Conservation (phyloP, 2,113 vertebrate genomes). For the Cricetomys ansorgei region DNA sequence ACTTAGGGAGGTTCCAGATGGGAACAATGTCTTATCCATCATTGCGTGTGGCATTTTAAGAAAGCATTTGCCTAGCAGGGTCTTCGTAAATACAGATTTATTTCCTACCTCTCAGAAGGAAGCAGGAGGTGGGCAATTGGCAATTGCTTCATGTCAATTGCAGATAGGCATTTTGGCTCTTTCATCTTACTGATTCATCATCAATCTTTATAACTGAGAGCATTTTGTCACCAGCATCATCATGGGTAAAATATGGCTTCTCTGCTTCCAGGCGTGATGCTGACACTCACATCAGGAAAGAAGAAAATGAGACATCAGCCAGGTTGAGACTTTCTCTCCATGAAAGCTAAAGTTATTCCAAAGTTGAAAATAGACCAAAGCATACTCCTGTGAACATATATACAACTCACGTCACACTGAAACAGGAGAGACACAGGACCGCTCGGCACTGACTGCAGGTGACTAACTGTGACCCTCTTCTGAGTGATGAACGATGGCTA, state of each 20-base stretch:
- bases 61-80: background rate
- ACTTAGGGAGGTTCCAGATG: background rate
- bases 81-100: background rate
- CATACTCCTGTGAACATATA: background rate
- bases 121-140: background rate
- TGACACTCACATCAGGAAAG: background rate
- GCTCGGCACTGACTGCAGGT: background rate
- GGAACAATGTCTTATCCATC: background rate
- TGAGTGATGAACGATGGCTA: background rate
- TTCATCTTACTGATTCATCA: background rate
- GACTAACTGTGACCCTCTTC: background rate
- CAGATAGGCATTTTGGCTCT: background rate
- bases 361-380: background rate
- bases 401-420: background rate
- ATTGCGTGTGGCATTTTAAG: background rate
- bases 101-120: background rate
- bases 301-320: background rate
- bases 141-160: background rate
- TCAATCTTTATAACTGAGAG: slow-evolving; percentile 9
- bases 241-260: background rate
- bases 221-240: background rate
- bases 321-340: background rate
- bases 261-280: background rate
- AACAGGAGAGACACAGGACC: background rate
- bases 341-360: slow-evolving; percentile 15